Base-by-base conservation (phyloP, 2,113 vertebrate genomes). In the Erpornis zantholeuca region DNA sequence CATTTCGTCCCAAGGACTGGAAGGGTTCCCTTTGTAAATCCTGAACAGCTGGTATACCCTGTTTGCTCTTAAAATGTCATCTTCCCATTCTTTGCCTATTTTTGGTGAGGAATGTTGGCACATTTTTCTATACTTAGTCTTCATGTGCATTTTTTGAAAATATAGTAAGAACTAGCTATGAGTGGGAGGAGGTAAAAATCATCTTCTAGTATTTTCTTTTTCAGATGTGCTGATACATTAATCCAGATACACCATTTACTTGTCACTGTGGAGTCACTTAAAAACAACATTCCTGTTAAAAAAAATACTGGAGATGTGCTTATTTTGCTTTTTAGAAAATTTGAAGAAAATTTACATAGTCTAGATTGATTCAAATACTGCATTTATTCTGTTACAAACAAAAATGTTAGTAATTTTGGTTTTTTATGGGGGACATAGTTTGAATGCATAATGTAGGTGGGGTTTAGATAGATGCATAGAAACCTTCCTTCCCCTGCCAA, bases 61-160 rank as follows among this genome's bases (percentile, higher is more conserved):
- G 82, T 90, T 96, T 92, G 90, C 86, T 86, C 86, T 94, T 89
- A 96, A 96, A 96, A 89, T 86, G 84, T 95, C 94, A 57, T 96
- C 95, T 95, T 96, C 95, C 95, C 93, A 90, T 95, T 97, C 94
- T 96, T 96, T 97, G 94, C 85, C 93, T 96, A 94, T 96, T 97
- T 97, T 92, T 95, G 96, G 96, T 93, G 88, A 90, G 94, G 94
- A 96, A 96, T 94, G 95, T 75, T 84, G 90, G 82, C 69, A 81
- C 93, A 96, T 96, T 96, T 96, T 96, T 97, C 92, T 88, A 66
- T 82, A 90, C 79, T 97, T 96, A 95, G 93, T 88, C 82, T 95
- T 94, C 82, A 27, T 94, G 87, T 92, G 90, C 90, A 78, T 96
- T 96, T 96, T 96, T 94, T 80, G 7, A 92, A 95, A 91, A 89